phyloP scores from a whole-genome alignment of 2,113 vertebrate genomes.

The Fulica atra region DNA sequence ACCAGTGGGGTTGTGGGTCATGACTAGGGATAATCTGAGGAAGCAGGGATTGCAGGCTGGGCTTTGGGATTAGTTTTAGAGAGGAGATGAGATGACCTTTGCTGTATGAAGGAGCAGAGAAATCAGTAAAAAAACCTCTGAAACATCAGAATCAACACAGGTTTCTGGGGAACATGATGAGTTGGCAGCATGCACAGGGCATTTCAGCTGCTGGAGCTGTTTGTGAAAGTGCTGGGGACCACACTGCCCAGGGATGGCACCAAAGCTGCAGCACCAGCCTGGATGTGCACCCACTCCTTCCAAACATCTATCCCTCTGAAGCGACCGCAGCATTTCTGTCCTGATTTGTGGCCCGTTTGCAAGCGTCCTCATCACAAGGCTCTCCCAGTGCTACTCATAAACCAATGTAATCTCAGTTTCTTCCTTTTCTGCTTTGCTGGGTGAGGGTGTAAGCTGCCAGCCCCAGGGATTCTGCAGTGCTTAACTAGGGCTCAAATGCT shows the following conservation, averaged over 20 bases:
- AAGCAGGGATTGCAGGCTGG: not conserved
- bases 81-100: not conserved
- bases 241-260: not conserved
- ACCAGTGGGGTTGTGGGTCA: accelerated
- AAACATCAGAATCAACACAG: not conserved
- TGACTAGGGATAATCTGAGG: not conserved
- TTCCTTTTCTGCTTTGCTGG: not conserved
- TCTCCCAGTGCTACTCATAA: not conserved
- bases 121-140: not conserved
- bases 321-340: slow-evolving; percentile 32
- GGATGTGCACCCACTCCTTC: not conserved
- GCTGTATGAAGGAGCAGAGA: not conserved
- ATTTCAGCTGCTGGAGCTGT: not conserved
- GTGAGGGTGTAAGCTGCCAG: not conserved
- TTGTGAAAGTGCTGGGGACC: not conserved
- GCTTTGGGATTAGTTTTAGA: not conserved
- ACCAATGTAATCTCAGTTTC: not conserved
- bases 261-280: accelerated
- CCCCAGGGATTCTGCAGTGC: not conserved
- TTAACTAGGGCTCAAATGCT: not conserved
- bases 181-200: not conserved
- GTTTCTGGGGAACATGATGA: accelerated
- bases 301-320: slow-evolving; percentile 18
- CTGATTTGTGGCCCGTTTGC: not conserved
- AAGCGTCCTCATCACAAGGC: not conserved